Percentiles rank a stretch among this genome's conserved stretches.
Conservation (phyloP, 2,797 vertebrate genomes). For the Danio choprae region DNA sequence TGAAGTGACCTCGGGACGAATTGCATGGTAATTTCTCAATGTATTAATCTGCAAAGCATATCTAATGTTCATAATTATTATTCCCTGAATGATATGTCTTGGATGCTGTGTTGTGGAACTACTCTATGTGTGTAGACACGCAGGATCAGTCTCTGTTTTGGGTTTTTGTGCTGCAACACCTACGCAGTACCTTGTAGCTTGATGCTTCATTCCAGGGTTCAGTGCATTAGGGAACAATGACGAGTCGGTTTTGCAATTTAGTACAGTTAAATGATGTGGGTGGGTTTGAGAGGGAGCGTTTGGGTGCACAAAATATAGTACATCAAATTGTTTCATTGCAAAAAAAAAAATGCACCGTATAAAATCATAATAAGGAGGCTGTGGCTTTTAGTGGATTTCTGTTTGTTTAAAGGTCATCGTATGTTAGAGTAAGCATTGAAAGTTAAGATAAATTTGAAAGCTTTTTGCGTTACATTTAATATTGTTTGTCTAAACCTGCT, state of each 20-base stretch:
- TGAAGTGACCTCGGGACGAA: background rate
- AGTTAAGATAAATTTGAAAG: too few species aligned
- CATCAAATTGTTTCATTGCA: background rate
- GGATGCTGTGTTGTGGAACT: background rate
- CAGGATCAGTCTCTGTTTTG: slow-evolving; percentile 6
- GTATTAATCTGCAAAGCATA: background rate
- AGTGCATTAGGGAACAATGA: slow-evolving; percentile 8
- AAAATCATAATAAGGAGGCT: background rate
- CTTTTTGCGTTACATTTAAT: too few species aligned
- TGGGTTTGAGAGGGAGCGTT: background rate
- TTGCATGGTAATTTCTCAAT: background rate
- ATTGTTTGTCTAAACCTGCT: background rate
- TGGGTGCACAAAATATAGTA: background rate
- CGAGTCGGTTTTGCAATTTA: background rate
- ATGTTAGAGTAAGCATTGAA: too few species aligned
- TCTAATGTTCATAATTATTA: background rate
- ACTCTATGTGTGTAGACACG: background rate
- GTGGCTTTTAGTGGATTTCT: background rate
- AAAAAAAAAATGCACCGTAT: background rate
- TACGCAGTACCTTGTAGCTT: background rate
- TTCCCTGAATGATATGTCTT: background rate
- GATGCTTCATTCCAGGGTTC: background rate
- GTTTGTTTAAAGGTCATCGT: background rate
- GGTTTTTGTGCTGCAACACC: background rate
- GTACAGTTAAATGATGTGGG: slow-evolving; percentile 5